phyloP scores from a whole-genome alignment of 2,113 vertebrate genomes.

The Dermatemys mawii region DNA sequence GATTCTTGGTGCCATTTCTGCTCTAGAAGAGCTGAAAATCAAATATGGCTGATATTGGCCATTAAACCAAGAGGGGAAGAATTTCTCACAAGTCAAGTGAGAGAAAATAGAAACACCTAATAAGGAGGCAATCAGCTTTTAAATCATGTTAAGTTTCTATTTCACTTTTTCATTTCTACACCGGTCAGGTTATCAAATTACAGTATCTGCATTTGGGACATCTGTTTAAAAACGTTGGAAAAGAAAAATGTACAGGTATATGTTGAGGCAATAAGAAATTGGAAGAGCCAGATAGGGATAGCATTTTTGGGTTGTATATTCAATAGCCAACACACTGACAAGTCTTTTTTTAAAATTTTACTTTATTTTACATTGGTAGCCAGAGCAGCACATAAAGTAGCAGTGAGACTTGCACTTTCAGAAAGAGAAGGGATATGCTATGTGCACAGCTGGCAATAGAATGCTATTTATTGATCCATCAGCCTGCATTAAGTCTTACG shows the following conservation, averaged over 20 bases:
- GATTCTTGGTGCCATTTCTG: neutral
- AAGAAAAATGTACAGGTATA: neutral
- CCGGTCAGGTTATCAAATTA: neutral
- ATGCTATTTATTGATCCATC: neutral
- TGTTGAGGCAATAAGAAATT: neutral
- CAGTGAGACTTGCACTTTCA: slow-evolving; percentile 9
- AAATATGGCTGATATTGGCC: neutral
- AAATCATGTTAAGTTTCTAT: neutral
- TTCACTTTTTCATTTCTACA: neutral
- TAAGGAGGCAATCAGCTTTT: neutral
- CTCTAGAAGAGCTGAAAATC: neutral
- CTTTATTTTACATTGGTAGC: neutral
- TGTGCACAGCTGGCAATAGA: neutral
- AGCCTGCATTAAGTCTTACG: neutral
- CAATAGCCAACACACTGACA: neutral
- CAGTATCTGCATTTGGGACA: neutral
- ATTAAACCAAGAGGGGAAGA: neutral
- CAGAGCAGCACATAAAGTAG: neutral
- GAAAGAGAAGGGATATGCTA: neutral
- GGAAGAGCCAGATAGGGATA: neutral
- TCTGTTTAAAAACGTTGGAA: neutral
- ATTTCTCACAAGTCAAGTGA: neutral
- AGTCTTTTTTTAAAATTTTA: neutral
- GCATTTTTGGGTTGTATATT: neutral
- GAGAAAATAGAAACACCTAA: neutral